Evolutionary conservation across 2,113 vertebrate species (phyloP), one percentile per base, ranked within the genome.

Genomic region (Lucifuga dentata): DNA sequence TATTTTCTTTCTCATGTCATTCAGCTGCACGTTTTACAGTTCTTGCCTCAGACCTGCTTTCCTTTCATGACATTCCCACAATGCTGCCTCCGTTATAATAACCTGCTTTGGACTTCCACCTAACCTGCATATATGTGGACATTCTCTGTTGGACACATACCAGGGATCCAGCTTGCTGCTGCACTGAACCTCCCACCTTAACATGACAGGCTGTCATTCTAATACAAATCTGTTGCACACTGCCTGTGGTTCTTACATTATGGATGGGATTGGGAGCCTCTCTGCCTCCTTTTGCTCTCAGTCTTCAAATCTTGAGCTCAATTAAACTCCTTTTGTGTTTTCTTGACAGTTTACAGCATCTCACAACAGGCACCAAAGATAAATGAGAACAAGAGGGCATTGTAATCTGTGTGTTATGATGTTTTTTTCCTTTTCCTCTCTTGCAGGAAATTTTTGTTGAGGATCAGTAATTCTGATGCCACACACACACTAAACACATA

Each of bases 171-270:
- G 24, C 60, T 24, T 16, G 62, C 76, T 68, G 48, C 43, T 45
- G n/a, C n/a, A n/a, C 63, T 29, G 49, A 73, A 76, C 57, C 65
- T 72, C 77, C 78, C 60, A 52, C 62, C 73, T 67, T 55, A 52
- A 86, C 83, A 80, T 68, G 89, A 84, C 76, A 78, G 73, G 35
- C 68, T 78, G 79, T 82, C 86, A 80, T 43, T 78, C 53, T 83
- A 75, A 80, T 76, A 76, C 82, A 86, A 53, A 53, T 65, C 57
- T 57, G 55, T 74, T 69, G 85, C 63, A 12, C 66, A 65, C 70
- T 64, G 74, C 59, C 59, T 68, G 58, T 56, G 56, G 56, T 65
- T 71, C 67, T 71, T 86, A 61, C 86, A 88, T 88, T 78, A 90
- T 87, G 78, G 24, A 46, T 60, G 57, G 39, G 72, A 86, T 89